Percentiles rank a stretch among this genome's conserved stretches.
Evolutionary conservation across 2,888 invertebrate species (phyloP).

Genomic region (Dinocampus coccinellae): DNA sequence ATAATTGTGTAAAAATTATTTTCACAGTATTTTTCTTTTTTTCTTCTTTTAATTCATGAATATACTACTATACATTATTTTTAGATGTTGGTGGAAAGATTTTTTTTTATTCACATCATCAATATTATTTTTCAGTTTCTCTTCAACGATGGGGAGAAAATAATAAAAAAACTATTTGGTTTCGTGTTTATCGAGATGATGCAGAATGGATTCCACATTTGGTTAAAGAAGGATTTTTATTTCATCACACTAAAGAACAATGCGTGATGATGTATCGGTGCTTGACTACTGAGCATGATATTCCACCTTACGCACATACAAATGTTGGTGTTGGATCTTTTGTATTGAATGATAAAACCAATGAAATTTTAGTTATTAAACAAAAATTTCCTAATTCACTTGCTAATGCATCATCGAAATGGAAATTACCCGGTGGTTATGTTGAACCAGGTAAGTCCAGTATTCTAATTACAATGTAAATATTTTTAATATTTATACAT

Average conservation of each 20-base stretch:
- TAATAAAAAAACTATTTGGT: conserved; percentile 83
- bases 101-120: background rate
- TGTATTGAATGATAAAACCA: conserved; percentile 80
- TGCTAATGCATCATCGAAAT: conserved; percentile 61
- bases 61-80: no score
- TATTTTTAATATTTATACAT: background rate
- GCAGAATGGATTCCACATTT: conserved; percentile 83
- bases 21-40: no score
- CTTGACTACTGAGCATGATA: conserved; percentile 77
- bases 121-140: conserved; percentile 78
- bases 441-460: conserved; percentile 80
- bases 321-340: conserved; percentile 88
- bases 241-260: conserved; percentile 86
- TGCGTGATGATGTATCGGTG: conserved; percentile 87
- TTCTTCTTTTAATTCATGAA: no score
- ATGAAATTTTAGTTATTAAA: conserved; percentile 84
- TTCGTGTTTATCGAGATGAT: conserved; percentile 79
- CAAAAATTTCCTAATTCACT: conserved; percentile 74
- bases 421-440: conserved; percentile 95
- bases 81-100: background rate
- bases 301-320: conserved; percentile 87
- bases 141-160: conserved; percentile 76
- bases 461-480: background rate
- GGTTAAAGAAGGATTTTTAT: conserved; percentile 84
- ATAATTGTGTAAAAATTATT: no score